Evolutionary conservation across 2,888 invertebrate genomes (phyloP).

Genomic region (Chironomus riparius): DNA sequence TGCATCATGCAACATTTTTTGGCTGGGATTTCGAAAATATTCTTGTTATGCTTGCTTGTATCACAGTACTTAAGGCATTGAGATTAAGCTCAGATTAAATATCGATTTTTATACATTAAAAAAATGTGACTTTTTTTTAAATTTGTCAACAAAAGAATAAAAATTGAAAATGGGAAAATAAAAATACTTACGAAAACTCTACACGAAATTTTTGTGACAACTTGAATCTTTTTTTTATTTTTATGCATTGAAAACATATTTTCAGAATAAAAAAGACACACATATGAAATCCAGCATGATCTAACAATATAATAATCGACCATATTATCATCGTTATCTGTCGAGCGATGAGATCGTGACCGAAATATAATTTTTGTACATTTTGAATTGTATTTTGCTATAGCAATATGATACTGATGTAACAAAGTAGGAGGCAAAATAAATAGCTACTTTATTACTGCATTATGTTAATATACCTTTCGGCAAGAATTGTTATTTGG

Average conservation of each 20-base stretch:
- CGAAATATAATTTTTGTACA: conserved; percentile 10
- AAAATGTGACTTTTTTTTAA: not conserved
- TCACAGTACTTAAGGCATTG: no score
- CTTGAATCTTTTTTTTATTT: no score
- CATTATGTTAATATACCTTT: conserved; percentile 21
- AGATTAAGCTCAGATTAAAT: conserved; percentile 5
- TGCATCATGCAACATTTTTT: not conserved
- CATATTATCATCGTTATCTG: conserved; percentile 26
- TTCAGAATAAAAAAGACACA: not conserved
- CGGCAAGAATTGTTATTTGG: not conserved
- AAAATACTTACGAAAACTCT: no score
- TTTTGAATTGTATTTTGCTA: not conserved
- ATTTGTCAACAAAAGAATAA: not conserved
- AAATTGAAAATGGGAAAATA: no score
- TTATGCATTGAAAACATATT: not conserved
- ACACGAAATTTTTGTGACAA: no score
- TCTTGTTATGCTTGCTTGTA: not conserved
- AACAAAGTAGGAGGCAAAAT: not conserved
- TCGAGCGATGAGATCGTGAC: conserved; percentile 7
- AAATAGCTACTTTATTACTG: conserved; percentile 4
- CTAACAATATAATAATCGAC: not conserved
- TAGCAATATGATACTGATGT: not conserved
- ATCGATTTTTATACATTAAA: not conserved
- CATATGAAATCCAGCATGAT: not conserved
- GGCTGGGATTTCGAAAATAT: not conserved